Percentiles rank a stretch among this genome's conserved stretches.
These are phyloP conservation scores for Nephrotoma appendiculata DNA, from an alignment of 2,888 invertebrate species.

Conservation along the genomic window DNA sequence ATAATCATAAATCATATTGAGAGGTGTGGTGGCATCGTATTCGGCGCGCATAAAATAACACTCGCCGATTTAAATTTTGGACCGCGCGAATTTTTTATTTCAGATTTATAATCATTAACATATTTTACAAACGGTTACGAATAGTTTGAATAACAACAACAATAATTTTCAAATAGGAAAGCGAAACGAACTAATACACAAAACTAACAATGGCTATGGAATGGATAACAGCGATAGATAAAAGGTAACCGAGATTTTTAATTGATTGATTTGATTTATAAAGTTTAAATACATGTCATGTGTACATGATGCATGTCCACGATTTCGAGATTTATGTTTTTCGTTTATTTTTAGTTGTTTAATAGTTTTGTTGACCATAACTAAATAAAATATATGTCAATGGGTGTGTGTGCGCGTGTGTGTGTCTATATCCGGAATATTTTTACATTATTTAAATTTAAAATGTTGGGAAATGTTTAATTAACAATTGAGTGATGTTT, in stretches of 20 bases:
- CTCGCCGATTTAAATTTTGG: neutral
- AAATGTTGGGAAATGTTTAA: neutral
- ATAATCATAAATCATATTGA: neutral
- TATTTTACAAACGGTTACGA: neutral
- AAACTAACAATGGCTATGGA: neutral
- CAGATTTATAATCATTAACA: neutral
- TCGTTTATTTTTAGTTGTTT: neutral
- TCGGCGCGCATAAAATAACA: neutral
- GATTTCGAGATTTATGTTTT: neutral
- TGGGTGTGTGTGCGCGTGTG: neutral
- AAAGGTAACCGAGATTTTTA: neutral
- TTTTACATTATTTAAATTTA: neutral
- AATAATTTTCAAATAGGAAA: neutral
- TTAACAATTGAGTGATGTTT: neutral
- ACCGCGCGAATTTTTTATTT: neutral
- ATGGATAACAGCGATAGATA: constrained; percentile 2
- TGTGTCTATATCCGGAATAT: neutral
- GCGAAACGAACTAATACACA: neutral
- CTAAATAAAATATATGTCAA: neutral
- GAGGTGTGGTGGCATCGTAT: neutral
- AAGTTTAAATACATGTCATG: neutral
- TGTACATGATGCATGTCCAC: neutral
- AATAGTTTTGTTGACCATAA: neutral
- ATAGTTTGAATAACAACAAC: neutral
- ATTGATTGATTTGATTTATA: neutral